Percentiles rank a stretch among this genome's conserved stretches.
Conservation (phyloP, 2,113 vertebrate species). For the Eira barbara region DNA sequence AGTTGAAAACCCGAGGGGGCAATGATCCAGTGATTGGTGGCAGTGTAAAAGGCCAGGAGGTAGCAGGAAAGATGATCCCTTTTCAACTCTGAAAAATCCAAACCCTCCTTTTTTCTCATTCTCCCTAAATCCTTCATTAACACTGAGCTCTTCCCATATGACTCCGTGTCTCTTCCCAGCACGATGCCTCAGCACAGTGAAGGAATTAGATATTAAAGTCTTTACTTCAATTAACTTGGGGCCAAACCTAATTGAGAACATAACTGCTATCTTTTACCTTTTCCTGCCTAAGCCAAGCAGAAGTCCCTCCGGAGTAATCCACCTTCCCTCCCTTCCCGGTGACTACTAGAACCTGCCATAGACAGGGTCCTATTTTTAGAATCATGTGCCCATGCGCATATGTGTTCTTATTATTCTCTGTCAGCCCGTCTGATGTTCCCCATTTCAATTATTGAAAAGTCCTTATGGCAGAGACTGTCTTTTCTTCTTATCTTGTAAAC, state of each 20-base stretch:
- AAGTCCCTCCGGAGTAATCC: background rate
- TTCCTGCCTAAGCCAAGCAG: background rate
- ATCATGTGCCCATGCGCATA: background rate
- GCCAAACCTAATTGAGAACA: slow-evolving; percentile 61
- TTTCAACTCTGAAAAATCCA: slow-evolving; percentile 33
- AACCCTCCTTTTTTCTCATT: slow-evolving; percentile 11
- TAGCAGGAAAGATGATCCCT: background rate
- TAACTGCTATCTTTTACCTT: slow-evolving; percentile 50
- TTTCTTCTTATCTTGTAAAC: slow-evolving; percentile 66
- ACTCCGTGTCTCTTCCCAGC: slow-evolving; percentile 6
- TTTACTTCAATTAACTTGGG: slow-evolving; percentile 59
- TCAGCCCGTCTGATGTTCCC: slow-evolving; percentile 37
- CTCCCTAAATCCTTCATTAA: slow-evolving; percentile 59
- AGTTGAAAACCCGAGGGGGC: slow-evolving; percentile 1
- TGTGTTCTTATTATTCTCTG: slow-evolving; percentile 37
- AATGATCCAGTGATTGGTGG: background rate
- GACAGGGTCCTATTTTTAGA: slow-evolving; percentile 64
- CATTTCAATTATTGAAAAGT: slow-evolving; percentile 52
- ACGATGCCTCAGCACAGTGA: background rate
- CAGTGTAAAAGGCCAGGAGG: background rate
- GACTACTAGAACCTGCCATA: slow-evolving; percentile 22
- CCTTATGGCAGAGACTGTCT: slow-evolving; percentile 27
- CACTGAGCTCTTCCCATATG: background rate
- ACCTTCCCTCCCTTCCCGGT: background rate
- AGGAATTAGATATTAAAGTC: slow-evolving; percentile 55